A percentile compares a stretch with the other conserved stretches of the same genome.
phyloP scores from a whole-genome alignment of 2,113 vertebrate genomes.

The Salminus brasiliensis region DNA sequence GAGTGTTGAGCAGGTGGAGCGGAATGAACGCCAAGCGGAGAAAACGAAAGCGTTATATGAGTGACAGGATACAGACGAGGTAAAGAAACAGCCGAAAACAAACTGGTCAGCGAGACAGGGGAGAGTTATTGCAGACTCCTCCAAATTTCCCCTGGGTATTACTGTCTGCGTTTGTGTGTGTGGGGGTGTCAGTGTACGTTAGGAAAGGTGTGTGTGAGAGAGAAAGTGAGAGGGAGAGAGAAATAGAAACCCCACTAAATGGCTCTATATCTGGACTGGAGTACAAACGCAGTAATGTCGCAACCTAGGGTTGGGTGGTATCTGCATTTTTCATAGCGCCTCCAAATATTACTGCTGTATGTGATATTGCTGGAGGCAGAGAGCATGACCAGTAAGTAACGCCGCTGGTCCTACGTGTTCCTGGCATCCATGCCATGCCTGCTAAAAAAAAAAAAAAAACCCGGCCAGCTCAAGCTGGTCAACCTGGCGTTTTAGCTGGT shows the following conservation, averaged over 20 bases:
- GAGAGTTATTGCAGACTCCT: slow-evolving; percentile 63
- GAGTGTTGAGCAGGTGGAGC: not conserved
- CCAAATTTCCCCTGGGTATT: slow-evolving; percentile 72
- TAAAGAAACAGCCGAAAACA: slow-evolving; percentile 56
- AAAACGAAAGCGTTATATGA: slow-evolving; percentile 60
- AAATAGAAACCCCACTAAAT: slow-evolving; percentile 69
- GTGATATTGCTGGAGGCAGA: too few relatives aligned
- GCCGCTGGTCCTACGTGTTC: too few relatives aligned
- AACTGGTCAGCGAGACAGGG: slow-evolving; percentile 66
- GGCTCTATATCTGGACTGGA: slow-evolving; percentile 63
- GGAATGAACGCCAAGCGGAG: slow-evolving; percentile 3
- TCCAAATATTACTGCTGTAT: too few relatives aligned
- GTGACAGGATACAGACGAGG: slow-evolving; percentile 59
- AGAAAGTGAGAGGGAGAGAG: slow-evolving; percentile 60
- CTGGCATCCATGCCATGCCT: too few relatives aligned
- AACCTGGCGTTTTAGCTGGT: too few relatives aligned
- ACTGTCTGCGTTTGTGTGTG: slow-evolving; percentile 31
- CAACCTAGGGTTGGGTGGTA: too few relatives aligned
- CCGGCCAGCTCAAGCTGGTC: too few relatives aligned
- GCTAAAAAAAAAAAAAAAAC: too few relatives aligned
- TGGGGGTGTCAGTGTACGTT: not conserved
- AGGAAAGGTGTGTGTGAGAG: not conserved
- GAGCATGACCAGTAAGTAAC: too few relatives aligned
- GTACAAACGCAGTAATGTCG: slow-evolving; percentile 69
- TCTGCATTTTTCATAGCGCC: too few relatives aligned